phyloP scores from a whole-genome alignment of 2,888 invertebrate species.

The Drosophila kambysellisi region DNA sequence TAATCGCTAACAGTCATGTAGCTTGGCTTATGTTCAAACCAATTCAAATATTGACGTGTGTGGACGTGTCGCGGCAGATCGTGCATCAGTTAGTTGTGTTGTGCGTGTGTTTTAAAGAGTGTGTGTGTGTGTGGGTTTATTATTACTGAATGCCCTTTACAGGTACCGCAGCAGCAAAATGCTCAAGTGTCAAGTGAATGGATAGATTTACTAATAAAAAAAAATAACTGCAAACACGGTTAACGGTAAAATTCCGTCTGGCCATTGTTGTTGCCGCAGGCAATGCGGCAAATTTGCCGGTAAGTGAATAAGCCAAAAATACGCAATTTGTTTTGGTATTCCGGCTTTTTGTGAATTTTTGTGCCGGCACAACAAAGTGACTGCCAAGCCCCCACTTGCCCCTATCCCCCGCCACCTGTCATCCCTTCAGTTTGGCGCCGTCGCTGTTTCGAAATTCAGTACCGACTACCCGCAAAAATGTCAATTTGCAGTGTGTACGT shows the following conservation, averaged over 20 bases:
- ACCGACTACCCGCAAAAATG: slow-evolving; percentile 37
- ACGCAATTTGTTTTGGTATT: slow-evolving; percentile 51
- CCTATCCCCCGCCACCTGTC: neutral
- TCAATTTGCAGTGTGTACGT: slow-evolving; percentile 17
- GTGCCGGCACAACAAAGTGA: slow-evolving; percentile 69
- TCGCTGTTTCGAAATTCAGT: slow-evolving; percentile 48
- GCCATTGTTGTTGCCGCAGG: slow-evolving; percentile 23
- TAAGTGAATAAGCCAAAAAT: slow-evolving; percentile 49
- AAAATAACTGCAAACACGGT: slow-evolving; percentile 10
- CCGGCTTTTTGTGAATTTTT: slow-evolving; percentile 52
- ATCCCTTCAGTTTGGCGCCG: slow-evolving; percentile 54
- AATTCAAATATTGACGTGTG: slow-evolving; percentile 46
- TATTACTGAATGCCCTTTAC: slow-evolving; percentile 24
- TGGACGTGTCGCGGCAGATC: slow-evolving; percentile 46
- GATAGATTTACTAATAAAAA: slow-evolving; percentile 6
- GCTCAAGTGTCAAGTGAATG: slow-evolving; percentile 33
- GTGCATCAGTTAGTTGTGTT: slow-evolving; percentile 16
- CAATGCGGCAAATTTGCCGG: slow-evolving; percentile 58
- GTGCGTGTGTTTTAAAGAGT: slow-evolving; percentile 37
- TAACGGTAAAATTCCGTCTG: slow-evolving; percentile 15
- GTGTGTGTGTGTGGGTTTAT: slow-evolving; percentile 9
- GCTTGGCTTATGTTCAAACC: slow-evolving; percentile 9
- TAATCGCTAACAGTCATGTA: slow-evolving; percentile 7
- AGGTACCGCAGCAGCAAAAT: slow-evolving; percentile 25
- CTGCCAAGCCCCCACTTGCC: slow-evolving; percentile 25